Percentiles rank a stretch among this genome's conserved stretches.
Evolutionary conservation across 1,140 invertebrate species (phyloP).

Genomic region (Potamilus streckersoni): DNA sequence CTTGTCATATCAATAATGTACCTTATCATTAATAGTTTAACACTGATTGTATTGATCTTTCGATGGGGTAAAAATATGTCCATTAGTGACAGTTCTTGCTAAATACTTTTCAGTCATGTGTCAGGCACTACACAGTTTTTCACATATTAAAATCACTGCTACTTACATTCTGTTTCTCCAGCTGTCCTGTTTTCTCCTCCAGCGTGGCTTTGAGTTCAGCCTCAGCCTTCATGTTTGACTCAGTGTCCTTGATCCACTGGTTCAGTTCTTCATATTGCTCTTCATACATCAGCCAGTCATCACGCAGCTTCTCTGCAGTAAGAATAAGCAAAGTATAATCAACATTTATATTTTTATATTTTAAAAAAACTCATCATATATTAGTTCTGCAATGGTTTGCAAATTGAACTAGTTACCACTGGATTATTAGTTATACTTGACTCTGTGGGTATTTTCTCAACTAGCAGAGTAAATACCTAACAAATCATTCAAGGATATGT

Average conservation of each 20-base stretch:
- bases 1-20: no score
- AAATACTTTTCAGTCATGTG: no score
- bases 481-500: no score
- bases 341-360: not conserved
- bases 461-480: no score
- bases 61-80: no score
- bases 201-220: constrained; percentile 90
- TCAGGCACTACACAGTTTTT: not conserved
- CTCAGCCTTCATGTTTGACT: constrained; percentile 89
- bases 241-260: constrained; percentile 92
- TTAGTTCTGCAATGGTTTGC: no score
- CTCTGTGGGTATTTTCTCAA: no score
- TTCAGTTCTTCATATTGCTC: constrained; percentile 81
- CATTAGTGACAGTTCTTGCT: no score
- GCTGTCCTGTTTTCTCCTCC: constrained; percentile 91
- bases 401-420: no score
- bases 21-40: no score
- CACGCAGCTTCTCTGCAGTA: constrained; percentile 74
- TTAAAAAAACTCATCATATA: not conserved
- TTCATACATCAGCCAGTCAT: constrained; percentile 61
- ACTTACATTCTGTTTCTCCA: constrained; percentile 68
- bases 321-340: not conserved
- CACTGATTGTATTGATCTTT: no score
- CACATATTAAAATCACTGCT: not conserved
- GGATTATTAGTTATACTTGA: no score